Evolutionary conservation across 2,888 invertebrate genomes (phyloP).

Genomic region (Monochamus alternatus): DNA sequence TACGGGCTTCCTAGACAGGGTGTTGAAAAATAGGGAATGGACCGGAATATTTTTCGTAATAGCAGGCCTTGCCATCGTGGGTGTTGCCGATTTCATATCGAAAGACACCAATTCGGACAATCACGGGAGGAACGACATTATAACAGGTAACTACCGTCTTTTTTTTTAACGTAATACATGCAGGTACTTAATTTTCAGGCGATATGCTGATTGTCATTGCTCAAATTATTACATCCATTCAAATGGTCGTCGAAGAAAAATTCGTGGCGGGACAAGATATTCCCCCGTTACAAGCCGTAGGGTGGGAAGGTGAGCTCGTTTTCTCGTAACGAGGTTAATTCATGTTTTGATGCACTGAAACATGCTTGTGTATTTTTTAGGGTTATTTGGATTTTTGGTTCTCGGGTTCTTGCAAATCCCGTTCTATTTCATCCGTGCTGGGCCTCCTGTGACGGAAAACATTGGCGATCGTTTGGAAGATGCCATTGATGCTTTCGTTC

Average conservation of each 20-base stretch:
- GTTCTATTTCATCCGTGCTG: constrained; percentile 86
- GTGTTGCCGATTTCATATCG: constrained; percentile 80
- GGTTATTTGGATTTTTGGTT: constrained; percentile 79
- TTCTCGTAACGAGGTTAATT: constrained; percentile 39
- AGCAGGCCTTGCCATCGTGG: constrained; percentile 81
- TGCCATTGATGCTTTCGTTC: constrained; percentile 86
- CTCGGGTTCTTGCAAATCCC: constrained; percentile 80
- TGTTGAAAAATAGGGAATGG: constrained; percentile 81
- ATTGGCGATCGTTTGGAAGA: constrained; percentile 87
- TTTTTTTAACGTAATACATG: background rate
- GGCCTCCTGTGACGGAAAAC: constrained; percentile 84
- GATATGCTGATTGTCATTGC: constrained; percentile 83
- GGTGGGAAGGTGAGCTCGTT: constrained; percentile 89
- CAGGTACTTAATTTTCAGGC: constrained; percentile 61
- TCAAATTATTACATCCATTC: constrained; percentile 87
- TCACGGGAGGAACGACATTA: constrained; percentile 79
- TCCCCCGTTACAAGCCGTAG: constrained; percentile 91
- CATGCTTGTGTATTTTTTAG: constrained; percentile 68
- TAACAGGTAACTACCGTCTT: constrained; percentile 74
- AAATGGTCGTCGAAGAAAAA: constrained; percentile 97
- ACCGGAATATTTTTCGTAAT: constrained; percentile 83
- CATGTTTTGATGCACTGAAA: too few relatives aligned
- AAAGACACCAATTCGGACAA: constrained; percentile 65
- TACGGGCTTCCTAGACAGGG: constrained; percentile 83
- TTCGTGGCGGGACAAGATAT: constrained; percentile 88